Evolutionary conservation across 64 coral and sea anemone species (phyloP).

Genomic region (Stichodactyla helianthus): DNA sequence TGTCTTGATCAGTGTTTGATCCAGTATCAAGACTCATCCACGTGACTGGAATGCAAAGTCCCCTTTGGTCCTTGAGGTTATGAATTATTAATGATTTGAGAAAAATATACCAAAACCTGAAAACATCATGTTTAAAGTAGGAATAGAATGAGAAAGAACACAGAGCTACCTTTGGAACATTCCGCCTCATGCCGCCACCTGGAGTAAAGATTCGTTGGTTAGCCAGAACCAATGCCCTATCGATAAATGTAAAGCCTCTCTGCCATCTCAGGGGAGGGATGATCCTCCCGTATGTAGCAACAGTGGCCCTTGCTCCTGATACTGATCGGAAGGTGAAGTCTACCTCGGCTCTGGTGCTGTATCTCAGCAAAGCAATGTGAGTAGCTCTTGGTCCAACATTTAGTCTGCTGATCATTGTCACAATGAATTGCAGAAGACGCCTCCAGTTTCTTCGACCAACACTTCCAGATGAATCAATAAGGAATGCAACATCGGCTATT

Average conservation of each 20-base stretch:
- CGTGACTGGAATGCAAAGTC: too few species aligned
- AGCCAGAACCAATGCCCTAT: conserved; percentile 57
- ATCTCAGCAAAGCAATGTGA: conserved; percentile 59
- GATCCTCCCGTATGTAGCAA: background rate
- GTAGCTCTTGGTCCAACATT: conserved; percentile 48
- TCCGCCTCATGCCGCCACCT: background rate
- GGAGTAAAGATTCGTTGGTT: conserved; percentile 31
- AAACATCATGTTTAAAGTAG: background rate
- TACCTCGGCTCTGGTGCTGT: conserved; percentile 41
- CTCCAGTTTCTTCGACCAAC: conserved; percentile 56
- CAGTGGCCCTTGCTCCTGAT: background rate
- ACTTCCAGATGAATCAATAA: conserved; percentile 87
- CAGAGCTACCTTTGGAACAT: conserved; percentile 54
- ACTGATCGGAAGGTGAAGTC: conserved; percentile 36
- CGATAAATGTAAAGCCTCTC: conserved; percentile 68
- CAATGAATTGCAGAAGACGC: conserved; percentile 45
- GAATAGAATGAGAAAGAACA: too few species aligned
- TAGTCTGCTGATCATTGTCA: conserved; percentile 34
- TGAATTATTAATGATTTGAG: background rate
- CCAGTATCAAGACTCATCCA: too few species aligned
- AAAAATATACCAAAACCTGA: background rate
- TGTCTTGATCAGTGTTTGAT: too few species aligned
- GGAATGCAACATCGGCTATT: conserved; percentile 64
- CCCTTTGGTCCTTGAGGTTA: too few species aligned
- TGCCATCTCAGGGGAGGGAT: conserved; percentile 42